Conservation (phyloP, 2,113 vertebrate species). For the Xenotilapia caudafasciata region DNA sequence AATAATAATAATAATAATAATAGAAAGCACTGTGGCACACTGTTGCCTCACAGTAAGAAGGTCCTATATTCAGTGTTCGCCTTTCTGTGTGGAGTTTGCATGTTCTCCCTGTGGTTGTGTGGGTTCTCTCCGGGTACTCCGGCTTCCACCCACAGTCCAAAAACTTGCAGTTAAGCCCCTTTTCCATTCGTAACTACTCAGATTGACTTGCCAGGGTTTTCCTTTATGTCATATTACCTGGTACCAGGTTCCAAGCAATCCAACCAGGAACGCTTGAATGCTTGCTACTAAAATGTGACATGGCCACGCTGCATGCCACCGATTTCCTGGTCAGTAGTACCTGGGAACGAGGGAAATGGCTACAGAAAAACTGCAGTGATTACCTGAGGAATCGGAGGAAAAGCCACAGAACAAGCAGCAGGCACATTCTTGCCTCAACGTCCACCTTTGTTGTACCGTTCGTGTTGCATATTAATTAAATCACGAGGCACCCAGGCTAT, state of each 20-base stretch:
- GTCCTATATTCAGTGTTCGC: neutral
- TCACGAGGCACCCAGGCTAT: neutral
- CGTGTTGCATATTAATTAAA: neutral
- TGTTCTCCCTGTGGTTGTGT: neutral
- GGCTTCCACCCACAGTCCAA: neutral
- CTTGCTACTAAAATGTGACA: neutral
- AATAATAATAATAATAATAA: neutral
- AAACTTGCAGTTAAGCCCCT: neutral
- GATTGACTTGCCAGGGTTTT: neutral
- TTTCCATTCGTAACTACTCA: neutral
- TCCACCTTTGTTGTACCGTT: neutral
- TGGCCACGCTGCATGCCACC: neutral
- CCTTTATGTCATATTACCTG: neutral
- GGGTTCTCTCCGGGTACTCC: neutral
- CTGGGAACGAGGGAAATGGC: neutral
- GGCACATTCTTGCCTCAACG: neutral
- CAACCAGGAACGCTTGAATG: neutral
- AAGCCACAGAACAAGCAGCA: neutral
- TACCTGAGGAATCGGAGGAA: fast-evolving
- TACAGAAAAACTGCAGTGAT: neutral
- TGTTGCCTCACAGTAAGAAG: neutral
- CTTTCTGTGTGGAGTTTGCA: neutral
- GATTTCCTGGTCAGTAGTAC: neutral
- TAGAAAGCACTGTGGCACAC: neutral
- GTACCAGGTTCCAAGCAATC: neutral